Evolutionary conservation across 2,888 invertebrate species (phyloP), one percentile per base, ranked within the genome.

Genomic region (Mechanitis messenoides): DNA sequence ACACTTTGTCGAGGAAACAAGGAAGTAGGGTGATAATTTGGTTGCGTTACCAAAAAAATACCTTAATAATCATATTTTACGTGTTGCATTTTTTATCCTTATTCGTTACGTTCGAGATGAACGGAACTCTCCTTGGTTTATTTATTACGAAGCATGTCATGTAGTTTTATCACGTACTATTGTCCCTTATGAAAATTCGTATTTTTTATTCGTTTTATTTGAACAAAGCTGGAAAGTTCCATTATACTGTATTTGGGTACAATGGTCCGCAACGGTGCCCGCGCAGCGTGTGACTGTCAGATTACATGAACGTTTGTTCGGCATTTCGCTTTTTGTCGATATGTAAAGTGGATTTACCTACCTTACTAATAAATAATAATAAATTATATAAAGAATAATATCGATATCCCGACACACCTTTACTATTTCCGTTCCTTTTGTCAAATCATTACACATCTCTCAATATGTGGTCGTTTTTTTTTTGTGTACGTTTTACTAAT

Each of bases 231-330:
- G 79, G 79, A 84, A 84, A 82, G 81, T 77, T 82, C 79, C 81
- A 84, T 88, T 88, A 86, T 88, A 74, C 79, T 79, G 79, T 76
- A 76, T 81, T 85, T 80, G 78, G 79, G 78, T 72, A 87, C 86
- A 87, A 88, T 87, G 79, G 84, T 67, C 70, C 74, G 75, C 75
- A 68, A 74, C 76, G 76, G 83, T 86, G 87, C 81, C 78, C 81
- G 84, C 89, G 83, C 89, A 88, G 87, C 88, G 81, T 87, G 86
- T 83, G 87, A 88, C 87, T 88, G 85, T 86, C 83, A 80, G 78
- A 85, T 63, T 83, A 82, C 79, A 74, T 75, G 80, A 81, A 79
- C 76, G 79, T 83, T 80, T 85, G 85, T 83, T 79, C 81, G 82
- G 84, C 81, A 78, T 73, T 78, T 80, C 73, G 79, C 82, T 42